Evolutionary conservation across 2,113 vertebrate species (phyloP).

Genomic region (Bathybates hornii): DNA sequence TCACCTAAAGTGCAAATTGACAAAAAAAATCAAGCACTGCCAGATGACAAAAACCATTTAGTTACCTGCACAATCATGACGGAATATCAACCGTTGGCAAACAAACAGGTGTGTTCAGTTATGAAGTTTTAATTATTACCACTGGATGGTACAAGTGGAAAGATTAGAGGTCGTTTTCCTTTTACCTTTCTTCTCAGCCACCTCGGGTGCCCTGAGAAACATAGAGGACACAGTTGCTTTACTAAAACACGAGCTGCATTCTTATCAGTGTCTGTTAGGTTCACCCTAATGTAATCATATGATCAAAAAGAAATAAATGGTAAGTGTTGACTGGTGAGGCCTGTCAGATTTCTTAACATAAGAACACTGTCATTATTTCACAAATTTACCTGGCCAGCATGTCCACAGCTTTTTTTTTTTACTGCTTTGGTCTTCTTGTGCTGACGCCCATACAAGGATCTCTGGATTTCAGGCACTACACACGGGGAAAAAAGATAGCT

Average conservation of each 20-base stretch:
- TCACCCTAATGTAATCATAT: background rate
- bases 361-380: background rate
- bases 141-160: background rate
- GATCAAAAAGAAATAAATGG: background rate
- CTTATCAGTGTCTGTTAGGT: background rate
- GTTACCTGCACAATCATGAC: background rate
- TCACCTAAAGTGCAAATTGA: background rate
- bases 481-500: background rate
- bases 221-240: background rate
- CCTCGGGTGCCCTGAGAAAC: constrained; percentile 55
- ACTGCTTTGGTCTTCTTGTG: constrained; percentile 68
- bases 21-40: background rate
- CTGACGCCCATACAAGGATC: constrained; percentile 58
- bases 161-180: constrained; percentile 29
- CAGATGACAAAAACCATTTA: background rate
- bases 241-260: background rate
- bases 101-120: background rate
- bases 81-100: background rate
- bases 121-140: background rate
- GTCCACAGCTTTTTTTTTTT: constrained; percentile 60
- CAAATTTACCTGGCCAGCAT: constrained; percentile 66
- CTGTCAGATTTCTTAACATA: background rate
- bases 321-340: background rate
- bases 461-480: constrained; percentile 72
- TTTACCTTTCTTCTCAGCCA: constrained; percentile 10